Evolutionary conservation across 2,113 vertebrate species (phyloP), one percentile per base, ranked within the genome.

Genomic region (Forbesichthys agassizii): DNA sequence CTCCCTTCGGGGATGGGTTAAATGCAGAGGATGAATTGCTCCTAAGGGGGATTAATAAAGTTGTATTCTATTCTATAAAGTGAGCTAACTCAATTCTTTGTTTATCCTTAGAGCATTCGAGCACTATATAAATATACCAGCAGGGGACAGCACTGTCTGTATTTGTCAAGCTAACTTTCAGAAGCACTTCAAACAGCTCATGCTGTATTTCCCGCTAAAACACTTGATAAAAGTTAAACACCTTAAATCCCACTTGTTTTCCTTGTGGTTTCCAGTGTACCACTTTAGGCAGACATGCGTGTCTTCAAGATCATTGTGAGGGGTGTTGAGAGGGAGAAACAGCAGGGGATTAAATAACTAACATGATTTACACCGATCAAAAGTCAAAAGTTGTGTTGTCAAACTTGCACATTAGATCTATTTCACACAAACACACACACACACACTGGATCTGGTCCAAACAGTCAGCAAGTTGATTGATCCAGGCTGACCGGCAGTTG

Each of bases 381-480:
- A 52, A 52, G 3, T 3, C 49, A 11, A 52, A 8, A 59, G 20
- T 12, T 52, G 5, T 11, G 27, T 27, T 27, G 20, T 42, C 64
- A 66, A 14, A 11, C 64, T 9, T 27, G 16, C n/a, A 46, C 52
- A 46, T 9, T 36, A 7, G 36, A 33, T 12, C 33, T 42, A 33
- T 13, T 33, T 42, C 36, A 20, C 46, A 62, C 61, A 48, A 46
- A 61, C 60, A 61, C 42, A 61, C 79, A 83, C 48, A 63, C 48
- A 49, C 74, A 87, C 80, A 88, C 54, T 66, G 85, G 81, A 60
- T 55, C 69, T 73, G 75, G 69, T 84, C 80, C 88, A 91, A 89
- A 89, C 84, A 89, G 49, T 74, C 81, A 84, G 53, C 13, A 63
- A 68, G 48, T 18, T 88, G 85, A 91, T 81, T 88, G 86, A 92